Conservation (phyloP, 2,797 vertebrate species). For the Myotis myotis region DNA sequence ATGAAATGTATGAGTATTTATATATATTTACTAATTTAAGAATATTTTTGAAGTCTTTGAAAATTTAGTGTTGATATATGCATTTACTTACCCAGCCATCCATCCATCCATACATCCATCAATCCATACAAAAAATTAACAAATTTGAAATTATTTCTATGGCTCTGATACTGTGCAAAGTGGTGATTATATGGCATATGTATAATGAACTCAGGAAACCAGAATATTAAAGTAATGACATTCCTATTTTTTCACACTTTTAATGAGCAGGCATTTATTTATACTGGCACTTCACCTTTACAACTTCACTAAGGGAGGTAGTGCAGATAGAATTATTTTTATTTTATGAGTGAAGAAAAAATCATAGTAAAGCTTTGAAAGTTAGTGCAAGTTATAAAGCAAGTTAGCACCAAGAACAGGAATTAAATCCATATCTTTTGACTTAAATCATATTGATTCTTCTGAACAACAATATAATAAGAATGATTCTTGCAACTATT, state of each 20-base stretch:
- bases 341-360: not conserved
- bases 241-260: conserved; percentile 1
- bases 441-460: not conserved
- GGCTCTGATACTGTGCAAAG: not conserved
- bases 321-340: not conserved
- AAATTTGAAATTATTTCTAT: not conserved
- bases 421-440: not conserved
- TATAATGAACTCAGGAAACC: not conserved
- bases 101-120: not conserved
- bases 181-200: not conserved
- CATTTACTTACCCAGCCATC: not conserved
- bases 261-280: not conserved
- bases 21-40: not conserved
- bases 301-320: not conserved
- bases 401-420: not conserved
- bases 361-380: not conserved
- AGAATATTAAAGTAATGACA: not conserved
- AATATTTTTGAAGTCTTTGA: not conserved
- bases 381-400: not conserved
- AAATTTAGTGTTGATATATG: not conserved
- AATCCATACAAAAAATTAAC: not conserved
- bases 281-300: not conserved
- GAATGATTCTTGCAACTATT: not conserved
- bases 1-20: not conserved
- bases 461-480: not conserved